Evolutionary conservation across 2,113 vertebrate species (phyloP).

Genomic region (Periophthalmus modestus): DNA sequence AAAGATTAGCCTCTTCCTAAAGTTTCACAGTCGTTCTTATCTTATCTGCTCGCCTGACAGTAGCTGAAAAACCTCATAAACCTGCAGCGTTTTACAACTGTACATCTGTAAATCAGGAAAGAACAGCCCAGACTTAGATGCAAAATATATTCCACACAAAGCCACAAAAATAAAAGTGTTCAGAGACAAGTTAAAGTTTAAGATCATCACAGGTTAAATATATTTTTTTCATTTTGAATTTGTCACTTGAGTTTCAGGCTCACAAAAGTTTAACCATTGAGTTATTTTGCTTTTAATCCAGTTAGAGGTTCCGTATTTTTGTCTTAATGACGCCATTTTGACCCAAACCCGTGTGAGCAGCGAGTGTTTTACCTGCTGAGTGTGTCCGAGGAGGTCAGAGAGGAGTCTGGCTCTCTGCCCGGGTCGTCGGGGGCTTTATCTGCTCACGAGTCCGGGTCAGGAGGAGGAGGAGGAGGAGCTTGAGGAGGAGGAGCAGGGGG

Average conservation of each 20-base stretch:
- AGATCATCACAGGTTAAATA: no score
- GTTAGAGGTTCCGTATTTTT: not conserved
- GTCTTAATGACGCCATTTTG: not conserved
- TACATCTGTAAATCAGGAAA: not conserved
- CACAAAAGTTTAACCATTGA: not conserved
- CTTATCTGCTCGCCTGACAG: not conserved
- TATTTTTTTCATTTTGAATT: not conserved
- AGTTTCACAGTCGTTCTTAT: not conserved
- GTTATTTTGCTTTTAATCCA: not conserved
- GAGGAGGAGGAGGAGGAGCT: slow-evolving; percentile 11
- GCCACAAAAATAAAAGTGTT: no score
- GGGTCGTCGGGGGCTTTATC: slow-evolving; percentile 45
- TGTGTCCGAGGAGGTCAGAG: slow-evolving; percentile 22
- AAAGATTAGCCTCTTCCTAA: not conserved
- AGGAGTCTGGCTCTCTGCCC: slow-evolving; percentile 42
- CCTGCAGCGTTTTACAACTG: not conserved
- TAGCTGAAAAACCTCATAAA: not conserved
- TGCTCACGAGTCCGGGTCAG: slow-evolving; percentile 6
- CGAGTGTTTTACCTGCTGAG: slow-evolving; percentile 48
- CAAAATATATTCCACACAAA: not conserved
- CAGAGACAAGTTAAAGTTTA: no score
- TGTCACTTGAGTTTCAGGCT: not conserved
- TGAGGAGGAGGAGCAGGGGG: not conserved
- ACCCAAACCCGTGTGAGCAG: not conserved
- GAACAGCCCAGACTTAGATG: not conserved